Evolutionary conservation across 2,113 vertebrate genomes (phyloP).

Genomic region (Siniperca knerii): DNA sequence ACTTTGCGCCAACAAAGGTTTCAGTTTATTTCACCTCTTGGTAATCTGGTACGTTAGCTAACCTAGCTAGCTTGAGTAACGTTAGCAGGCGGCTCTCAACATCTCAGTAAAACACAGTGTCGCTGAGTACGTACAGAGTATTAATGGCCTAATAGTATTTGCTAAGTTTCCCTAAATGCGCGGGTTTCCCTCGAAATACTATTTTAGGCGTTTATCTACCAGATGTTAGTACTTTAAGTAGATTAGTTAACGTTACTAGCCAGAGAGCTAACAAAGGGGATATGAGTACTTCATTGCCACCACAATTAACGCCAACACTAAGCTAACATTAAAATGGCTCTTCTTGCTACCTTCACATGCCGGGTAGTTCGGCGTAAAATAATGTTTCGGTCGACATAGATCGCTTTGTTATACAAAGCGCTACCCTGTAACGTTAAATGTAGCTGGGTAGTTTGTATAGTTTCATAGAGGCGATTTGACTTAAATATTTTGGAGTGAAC

Average conservation of each 20-base stretch:
- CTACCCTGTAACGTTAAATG: background rate
- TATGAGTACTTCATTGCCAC: slow-evolving; percentile 56
- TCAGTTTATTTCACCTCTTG: slow-evolving; percentile 48
- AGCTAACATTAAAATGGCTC: slow-evolving; percentile 38
- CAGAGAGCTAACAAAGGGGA: slow-evolving; percentile 71
- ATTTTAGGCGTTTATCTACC: background rate
- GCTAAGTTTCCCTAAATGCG: background rate
- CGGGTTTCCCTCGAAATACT: fast-evolving
- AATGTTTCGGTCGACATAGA: background rate
- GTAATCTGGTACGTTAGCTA: slow-evolving; percentile 68
- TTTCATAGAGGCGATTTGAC: background rate
- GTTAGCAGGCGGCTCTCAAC: slow-evolving; percentile 37
- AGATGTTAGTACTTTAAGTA: background rate
- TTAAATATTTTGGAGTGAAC: background rate
- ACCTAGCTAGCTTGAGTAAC: slow-evolving; percentile 65
- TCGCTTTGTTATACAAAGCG: background rate
- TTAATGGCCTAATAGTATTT: background rate
- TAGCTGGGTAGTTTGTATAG: background rate
- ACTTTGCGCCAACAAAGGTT: slow-evolving; percentile 36
- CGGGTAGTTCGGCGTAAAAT: background rate
- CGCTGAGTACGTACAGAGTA: background rate
- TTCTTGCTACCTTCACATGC: background rate
- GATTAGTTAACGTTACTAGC: slow-evolving; percentile 27
- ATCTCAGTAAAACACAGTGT: background rate
- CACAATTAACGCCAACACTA: slow-evolving; percentile 47